Base-by-base conservation (phyloP, 1,140 invertebrate species). In the Littorina saxatilis region DNA sequence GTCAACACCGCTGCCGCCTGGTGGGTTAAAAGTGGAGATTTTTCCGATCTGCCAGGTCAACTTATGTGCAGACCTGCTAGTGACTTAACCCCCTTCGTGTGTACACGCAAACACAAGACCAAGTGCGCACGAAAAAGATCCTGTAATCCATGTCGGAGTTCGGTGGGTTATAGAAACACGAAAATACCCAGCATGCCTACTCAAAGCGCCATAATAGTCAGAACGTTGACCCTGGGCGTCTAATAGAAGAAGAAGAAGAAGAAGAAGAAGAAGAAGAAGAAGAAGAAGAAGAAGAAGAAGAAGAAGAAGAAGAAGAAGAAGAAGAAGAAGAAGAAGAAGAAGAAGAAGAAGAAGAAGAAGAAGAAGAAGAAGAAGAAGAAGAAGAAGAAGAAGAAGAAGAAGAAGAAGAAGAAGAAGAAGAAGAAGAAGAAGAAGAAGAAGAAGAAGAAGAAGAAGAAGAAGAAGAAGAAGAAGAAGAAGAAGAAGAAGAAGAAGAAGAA, bases 361-460 rank as follows among this genome's bases (percentile, higher is more conserved):
- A 9, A 74, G 72, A 9, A 74, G 72, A 9, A 74, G 72, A 11
- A 74, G 72, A 35, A 74, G 72, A 9, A 74, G 72, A 9, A 74
- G 72, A 9, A 74, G 72, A 9, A 74, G 72, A 9, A 74, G 72
- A 35, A 74, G 72, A 9, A 74, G 72, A 9, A 74, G 72, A 9
- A 74, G 37, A 9, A 74, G 72, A 9, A 74, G 72, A 9, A 74
- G 72, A 35, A 74, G 72, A 37, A 74, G 74, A 76, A 47, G 43
- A 47, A 76, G 74, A 76, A 47, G 43, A 47, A 76, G 74, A 76
- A 47, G 43, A 47, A 76, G 74, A 76, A 47, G 43, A 47, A 76
- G 74, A 76, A 47, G 43, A 47, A 76, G 74, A 76, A 47, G 43
- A 47, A 76, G 74, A 76, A 47, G 43, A 47, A 47, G 37, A 76